Percentiles rank a stretch among this genome's conserved stretches.
These are phyloP conservation scores for Megaceryle torquata DNA, from an alignment of 2,113 vertebrate genomes.

Conservation along the genomic window DNA sequence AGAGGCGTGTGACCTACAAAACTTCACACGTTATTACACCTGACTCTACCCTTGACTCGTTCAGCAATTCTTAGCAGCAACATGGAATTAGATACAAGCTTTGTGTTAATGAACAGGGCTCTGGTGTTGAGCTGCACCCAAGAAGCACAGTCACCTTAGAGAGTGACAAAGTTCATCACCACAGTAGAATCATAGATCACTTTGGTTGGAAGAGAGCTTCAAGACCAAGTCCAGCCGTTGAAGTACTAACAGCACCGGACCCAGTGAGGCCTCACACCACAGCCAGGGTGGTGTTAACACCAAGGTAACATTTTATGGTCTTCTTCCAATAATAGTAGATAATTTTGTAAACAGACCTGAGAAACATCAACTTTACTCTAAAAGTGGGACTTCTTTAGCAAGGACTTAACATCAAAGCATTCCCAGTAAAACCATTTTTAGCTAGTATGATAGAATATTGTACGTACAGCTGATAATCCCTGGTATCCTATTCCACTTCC, in stretches of 20 bases:
- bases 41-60: neutral
- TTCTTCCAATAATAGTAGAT: neutral
- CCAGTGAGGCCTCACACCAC: slow-evolving; percentile 35
- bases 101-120: slow-evolving; percentile 20
- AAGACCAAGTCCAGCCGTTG: neutral
- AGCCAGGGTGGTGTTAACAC: slow-evolving; percentile 58
- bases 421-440: neutral
- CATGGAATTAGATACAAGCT: neutral
- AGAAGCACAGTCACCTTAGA: slow-evolving; percentile 48
- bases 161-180: slow-evolving; percentile 70
- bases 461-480: neutral
- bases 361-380: neutral
- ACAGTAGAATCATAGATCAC: neutral
- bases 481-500: neutral
- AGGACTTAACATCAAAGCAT: neutral
- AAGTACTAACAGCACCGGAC: slow-evolving; percentile 3
- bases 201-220: neutral
- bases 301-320: slow-evolving; percentile 12
- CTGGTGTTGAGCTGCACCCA: slow-evolving; percentile 64
- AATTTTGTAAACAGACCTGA: neutral
- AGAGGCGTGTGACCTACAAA: neutral
- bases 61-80: neutral
- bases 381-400: neutral
- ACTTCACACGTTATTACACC: neutral
- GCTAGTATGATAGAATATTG: neutral